Conservation (phyloP, 2,797 vertebrate genomes). For the Spinibarbus caldwelli region DNA sequence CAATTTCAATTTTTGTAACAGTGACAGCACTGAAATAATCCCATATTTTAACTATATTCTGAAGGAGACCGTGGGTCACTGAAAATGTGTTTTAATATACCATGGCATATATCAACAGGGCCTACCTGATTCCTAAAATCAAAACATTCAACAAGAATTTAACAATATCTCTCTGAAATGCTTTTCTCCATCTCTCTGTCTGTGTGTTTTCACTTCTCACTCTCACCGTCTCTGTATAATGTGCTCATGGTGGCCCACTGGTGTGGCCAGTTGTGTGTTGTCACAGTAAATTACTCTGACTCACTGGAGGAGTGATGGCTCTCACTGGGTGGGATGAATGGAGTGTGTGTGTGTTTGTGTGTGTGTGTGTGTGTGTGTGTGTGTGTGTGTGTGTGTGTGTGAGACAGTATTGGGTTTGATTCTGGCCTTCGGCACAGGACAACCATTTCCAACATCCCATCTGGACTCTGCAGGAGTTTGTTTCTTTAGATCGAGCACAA, state of each 20-base stretch:
- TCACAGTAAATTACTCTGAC: conserved; percentile 77
- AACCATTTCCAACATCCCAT: not conserved
- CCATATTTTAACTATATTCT: not conserved
- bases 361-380: not conserved
- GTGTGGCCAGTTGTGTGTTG: conserved; percentile 73
- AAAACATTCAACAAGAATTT: not conserved
- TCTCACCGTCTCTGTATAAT: conserved; percentile 31
- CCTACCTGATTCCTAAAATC: not conserved
- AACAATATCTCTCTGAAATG: not conserved
- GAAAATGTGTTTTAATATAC: not conserved
- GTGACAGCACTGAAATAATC: not conserved
- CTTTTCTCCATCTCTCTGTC: not conserved
- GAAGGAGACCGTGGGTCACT: not conserved
- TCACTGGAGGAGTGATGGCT: conserved; percentile 69
- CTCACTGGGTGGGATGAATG: conserved; percentile 63
- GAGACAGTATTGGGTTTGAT: not conserved
- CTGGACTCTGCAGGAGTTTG: not conserved
- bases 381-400: conserved; percentile 18
- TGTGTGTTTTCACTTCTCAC: conserved; percentile 9
- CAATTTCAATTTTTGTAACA: not conserved
- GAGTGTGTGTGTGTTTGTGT: not conserved
- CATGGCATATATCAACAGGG: not conserved
- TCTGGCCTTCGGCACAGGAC: not conserved
- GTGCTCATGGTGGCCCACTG: conserved; percentile 69
- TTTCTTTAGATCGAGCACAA: not conserved